Evolutionary conservation across 2,888 invertebrate genomes (phyloP).

Genomic region (Sinotaia quadrata): DNA sequence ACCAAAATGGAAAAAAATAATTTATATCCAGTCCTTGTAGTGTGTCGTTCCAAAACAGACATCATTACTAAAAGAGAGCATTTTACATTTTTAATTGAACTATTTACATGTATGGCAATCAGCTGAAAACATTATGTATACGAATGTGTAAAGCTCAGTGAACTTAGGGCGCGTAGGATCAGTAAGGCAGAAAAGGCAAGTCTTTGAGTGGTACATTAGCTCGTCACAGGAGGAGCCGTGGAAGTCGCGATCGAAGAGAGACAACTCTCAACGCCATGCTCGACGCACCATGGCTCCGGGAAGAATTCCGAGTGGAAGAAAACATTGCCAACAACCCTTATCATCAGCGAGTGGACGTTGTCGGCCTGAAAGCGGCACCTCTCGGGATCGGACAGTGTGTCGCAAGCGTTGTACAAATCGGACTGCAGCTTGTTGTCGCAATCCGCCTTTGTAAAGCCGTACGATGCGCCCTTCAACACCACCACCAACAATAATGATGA

Average conservation of each 20-base stretch:
- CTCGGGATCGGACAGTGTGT: neutral
- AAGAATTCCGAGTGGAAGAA: slow-evolving; percentile 4
- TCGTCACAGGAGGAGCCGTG: neutral
- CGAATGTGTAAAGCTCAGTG: too few relatives aligned
- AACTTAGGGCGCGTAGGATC: too few relatives aligned
- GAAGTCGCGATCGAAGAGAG: neutral
- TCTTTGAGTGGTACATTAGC: too few relatives aligned
- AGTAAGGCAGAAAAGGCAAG: too few relatives aligned
- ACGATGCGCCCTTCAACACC: neutral
- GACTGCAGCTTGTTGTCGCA: slow-evolving; percentile 2
- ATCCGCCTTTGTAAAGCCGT: neutral
- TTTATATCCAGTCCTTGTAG: too few relatives aligned
- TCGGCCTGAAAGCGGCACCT: slow-evolving; percentile 15
- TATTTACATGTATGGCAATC: too few relatives aligned
- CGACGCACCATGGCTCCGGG: slow-evolving; percentile 5
- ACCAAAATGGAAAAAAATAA: too few relatives aligned
- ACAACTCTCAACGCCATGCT: slow-evolving; percentile 5
- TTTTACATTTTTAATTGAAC: too few relatives aligned
- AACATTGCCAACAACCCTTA: slow-evolving; percentile 7
- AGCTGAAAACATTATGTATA: too few relatives aligned
- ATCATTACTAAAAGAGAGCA: too few relatives aligned
- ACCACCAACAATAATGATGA: neutral
- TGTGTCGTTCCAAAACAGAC: too few relatives aligned
- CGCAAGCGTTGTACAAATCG: slow-evolving; percentile 14
- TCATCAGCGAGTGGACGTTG: slow-evolving; percentile 8